These are phyloP conservation scores for Epinephelus cyanopodus DNA, from an alignment of 2,113 vertebrate genomes.

Conservation along the genomic window DNA sequence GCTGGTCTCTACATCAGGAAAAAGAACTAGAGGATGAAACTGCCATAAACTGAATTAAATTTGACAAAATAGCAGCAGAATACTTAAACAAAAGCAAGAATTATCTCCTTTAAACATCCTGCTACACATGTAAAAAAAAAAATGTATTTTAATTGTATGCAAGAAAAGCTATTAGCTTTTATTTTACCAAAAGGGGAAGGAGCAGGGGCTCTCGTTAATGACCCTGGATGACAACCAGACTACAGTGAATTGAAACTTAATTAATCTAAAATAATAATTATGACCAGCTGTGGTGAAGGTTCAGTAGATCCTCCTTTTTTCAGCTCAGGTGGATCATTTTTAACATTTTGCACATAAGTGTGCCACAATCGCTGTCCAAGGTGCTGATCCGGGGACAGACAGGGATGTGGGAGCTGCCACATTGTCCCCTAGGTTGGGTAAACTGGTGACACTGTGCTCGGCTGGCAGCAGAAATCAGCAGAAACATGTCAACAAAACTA, in stretches of 20 bases:
- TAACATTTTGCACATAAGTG: conserved; percentile 29
- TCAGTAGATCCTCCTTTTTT: background rate
- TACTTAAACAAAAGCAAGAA: background rate
- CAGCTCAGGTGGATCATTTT: conserved; percentile 25
- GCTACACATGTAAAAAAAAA: background rate
- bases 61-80: background rate
- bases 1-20: background rate
- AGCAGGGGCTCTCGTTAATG: background rate
- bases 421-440: conserved; percentile 4
- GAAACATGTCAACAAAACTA: conserved; percentile 1
- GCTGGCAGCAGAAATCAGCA: conserved; percentile 7
- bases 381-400: conserved; percentile 66
- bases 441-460: background rate
- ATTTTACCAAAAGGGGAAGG: background rate
- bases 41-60: background rate
- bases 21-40: background rate
- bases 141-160: background rate
- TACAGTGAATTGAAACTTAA: background rate
- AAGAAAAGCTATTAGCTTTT: background rate
- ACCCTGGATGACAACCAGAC: background rate
- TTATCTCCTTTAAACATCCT: background rate
- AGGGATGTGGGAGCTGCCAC: conserved; percentile 9
- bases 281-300: background rate
- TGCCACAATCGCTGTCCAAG: conserved; percentile 67
- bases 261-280: conserved; percentile 8